phyloP scores from a whole-genome alignment of 2,888 invertebrate species.

The Pterostichus niger region DNA sequence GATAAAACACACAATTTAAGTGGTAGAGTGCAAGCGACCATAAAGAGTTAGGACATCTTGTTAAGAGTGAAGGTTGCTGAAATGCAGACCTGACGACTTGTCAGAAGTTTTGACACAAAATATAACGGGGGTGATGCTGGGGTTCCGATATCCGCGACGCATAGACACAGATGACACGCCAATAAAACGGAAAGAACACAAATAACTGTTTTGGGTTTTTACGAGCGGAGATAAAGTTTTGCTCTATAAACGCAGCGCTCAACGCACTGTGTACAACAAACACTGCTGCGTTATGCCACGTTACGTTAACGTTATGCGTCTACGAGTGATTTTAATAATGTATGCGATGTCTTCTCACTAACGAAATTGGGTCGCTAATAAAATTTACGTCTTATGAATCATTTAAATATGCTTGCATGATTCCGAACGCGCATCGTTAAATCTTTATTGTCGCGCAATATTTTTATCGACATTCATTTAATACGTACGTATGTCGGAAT shows the following conservation, averaged over 20 bases:
- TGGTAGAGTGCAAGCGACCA: no score
- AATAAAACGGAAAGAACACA: slow-evolving; percentile 49
- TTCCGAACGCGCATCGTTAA: slow-evolving; percentile 19
- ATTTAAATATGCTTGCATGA: slow-evolving; percentile 54
- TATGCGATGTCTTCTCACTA: slow-evolving; percentile 36
- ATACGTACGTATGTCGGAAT: slow-evolving; percentile 24
- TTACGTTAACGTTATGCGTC: slow-evolving; percentile 20
- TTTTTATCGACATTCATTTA: slow-evolving; percentile 16
- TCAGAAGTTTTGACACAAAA: no score
- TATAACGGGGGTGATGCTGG: no score
- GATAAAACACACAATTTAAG: no score
- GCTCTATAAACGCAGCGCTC: slow-evolving; percentile 14
- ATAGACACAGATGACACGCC: slow-evolving; percentile 47
- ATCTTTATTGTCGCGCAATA: slow-evolving; percentile 24
- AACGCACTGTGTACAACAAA: slow-evolving; percentile 25
- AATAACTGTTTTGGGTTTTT: slow-evolving; percentile 54
- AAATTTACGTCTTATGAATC: slow-evolving; percentile 53
- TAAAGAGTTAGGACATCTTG: no score
- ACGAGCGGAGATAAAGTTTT: slow-evolving; percentile 47
- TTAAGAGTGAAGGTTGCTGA: no score
- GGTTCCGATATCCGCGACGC: neutral
- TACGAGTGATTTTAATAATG: slow-evolving; percentile 51
- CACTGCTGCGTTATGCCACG: slow-evolving; percentile 10
- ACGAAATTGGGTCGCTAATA: slow-evolving; percentile 42
- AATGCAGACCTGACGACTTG: no score